Conservation (phyloP, 2,797 vertebrate species). For the Eulemur coronatus region DNA sequence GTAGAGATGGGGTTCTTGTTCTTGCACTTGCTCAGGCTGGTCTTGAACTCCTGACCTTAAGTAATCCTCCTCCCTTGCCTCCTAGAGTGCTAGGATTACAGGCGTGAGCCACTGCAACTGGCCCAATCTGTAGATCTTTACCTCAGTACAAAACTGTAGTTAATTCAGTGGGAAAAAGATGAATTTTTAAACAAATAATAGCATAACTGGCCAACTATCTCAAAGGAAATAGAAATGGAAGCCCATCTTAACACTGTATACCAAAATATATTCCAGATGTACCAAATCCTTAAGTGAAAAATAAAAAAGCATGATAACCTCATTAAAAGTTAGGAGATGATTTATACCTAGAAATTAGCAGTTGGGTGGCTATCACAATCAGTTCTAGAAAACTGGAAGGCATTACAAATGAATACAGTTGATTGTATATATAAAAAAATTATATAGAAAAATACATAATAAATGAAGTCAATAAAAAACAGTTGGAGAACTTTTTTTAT, state of each 20-base stretch:
- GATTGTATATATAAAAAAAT: not conserved
- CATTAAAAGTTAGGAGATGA: not conserved
- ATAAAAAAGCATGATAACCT: not conserved
- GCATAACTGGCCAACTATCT: not conserved
- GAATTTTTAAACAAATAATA: not conserved
- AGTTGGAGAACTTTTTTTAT: not conserved
- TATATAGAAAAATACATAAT: not conserved
- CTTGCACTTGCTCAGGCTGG: not conserved
- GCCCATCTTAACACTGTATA: not conserved
- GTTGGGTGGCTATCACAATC: not conserved
- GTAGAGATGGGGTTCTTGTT: not conserved
- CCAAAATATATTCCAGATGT: not conserved
- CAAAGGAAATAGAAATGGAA: conserved; percentile 4
- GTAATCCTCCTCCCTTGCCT: not conserved
- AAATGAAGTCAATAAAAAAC: not conserved
- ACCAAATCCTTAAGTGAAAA: conserved; percentile 1
- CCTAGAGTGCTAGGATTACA: not conserved
- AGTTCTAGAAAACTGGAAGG: not conserved
- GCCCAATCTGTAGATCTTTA: not conserved
- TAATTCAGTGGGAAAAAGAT: not conserved
- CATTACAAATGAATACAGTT: conserved; percentile 1
- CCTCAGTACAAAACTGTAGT: not conserved
- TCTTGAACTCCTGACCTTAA: not conserved
- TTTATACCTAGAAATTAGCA: not conserved
- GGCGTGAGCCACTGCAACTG: not conserved